Evolutionary conservation across 2,797 vertebrate species (phyloP).

Genomic region (Chelidonichthys spinosus): DNA sequence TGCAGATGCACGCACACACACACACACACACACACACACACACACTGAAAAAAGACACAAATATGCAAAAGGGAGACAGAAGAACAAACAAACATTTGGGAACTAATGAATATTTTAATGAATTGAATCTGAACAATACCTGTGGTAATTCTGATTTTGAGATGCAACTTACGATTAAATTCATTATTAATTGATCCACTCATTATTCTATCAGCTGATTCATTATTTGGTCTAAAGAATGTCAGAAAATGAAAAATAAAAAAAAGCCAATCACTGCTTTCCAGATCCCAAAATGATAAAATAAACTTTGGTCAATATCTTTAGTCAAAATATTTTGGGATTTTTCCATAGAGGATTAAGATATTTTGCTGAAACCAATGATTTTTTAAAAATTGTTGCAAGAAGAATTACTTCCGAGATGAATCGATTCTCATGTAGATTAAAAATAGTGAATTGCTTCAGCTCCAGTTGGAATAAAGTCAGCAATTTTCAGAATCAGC

Average conservation of each 20-base stretch:
- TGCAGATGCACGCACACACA: constrained; percentile 6
- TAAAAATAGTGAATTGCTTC: not conserved
- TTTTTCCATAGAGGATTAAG: not conserved
- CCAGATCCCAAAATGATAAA: not conserved
- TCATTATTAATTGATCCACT: not conserved
- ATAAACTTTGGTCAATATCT: not conserved
- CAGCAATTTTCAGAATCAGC: constrained; percentile 13
- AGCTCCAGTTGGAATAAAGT: constrained; percentile 7
- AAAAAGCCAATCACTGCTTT: not conserved
- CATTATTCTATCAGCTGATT: not conserved
- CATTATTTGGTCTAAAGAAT: not conserved
- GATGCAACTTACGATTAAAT: not conserved
- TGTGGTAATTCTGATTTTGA: constrained; percentile 7
- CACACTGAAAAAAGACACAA: not conserved
- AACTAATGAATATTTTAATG: constrained; percentile 20
- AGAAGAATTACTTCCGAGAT: not conserved
- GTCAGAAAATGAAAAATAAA: not conserved
- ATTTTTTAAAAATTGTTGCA: not conserved
- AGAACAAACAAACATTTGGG: constrained; percentile 28
- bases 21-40: not conserved
- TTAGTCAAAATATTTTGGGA: not conserved
- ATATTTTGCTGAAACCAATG: not conserved
- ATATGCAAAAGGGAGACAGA: constrained; percentile 4
- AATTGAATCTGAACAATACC: constrained; percentile 16
- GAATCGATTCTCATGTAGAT: not conserved